phyloP scores from a whole-genome alignment of 2,888 invertebrate genomes.

The Cataglyphis livida region DNA sequence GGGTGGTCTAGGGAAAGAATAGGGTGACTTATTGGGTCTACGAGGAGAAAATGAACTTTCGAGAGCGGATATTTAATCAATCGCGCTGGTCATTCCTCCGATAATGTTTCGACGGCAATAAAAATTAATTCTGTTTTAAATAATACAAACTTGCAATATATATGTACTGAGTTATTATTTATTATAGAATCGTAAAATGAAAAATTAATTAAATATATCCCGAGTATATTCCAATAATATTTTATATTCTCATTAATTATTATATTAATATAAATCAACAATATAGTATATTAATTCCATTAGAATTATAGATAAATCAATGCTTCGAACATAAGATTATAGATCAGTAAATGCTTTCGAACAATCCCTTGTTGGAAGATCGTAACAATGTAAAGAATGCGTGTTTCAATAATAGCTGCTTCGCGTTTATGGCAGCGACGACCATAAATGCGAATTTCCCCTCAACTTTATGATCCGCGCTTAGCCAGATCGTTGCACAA shows the following conservation, averaged over 20 bases:
- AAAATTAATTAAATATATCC: background rate
- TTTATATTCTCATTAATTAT: background rate
- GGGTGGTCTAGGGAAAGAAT: background rate
- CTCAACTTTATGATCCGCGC: background rate
- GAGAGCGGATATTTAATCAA: slow-evolving; percentile 19
- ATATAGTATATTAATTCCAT: background rate
- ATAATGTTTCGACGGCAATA: background rate
- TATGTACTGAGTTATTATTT: background rate
- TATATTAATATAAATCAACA: background rate
- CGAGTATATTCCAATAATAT: background rate
- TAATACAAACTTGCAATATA: background rate
- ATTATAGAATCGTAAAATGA: background rate
- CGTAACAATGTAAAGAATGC: background rate
- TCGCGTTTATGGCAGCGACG: slow-evolving; percentile 5
- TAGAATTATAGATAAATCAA: background rate
- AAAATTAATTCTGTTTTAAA: background rate
- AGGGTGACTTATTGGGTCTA: slow-evolving; percentile 18
- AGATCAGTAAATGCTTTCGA: background rate
- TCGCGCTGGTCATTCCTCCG: background rate
- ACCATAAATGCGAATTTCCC: slow-evolving; percentile 13
- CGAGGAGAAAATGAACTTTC: slow-evolving; percentile 2
- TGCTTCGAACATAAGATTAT: background rate
- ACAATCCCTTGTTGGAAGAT: background rate
- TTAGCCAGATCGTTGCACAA: slow-evolving; percentile 24
- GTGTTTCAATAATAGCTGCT: background rate